phyloP scores from a whole-genome alignment of 2,888 invertebrate species.

The Eupithecia centaureata region DNA sequence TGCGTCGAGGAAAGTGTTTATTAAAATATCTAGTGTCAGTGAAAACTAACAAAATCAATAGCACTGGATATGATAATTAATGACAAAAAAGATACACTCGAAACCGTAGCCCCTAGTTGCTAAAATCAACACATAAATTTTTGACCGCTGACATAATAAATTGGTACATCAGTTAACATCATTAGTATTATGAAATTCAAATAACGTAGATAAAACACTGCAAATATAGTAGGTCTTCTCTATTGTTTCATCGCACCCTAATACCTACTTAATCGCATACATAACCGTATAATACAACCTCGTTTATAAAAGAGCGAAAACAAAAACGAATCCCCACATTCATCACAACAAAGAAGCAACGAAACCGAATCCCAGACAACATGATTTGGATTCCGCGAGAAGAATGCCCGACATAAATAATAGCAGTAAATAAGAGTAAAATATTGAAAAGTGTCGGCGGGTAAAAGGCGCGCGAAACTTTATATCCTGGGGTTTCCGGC shows the following conservation, averaged over 20 bases:
- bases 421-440: constrained; percentile 82
- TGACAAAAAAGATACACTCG: background rate
- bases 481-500: constrained; percentile 81
- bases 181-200: background rate
- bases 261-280: no score
- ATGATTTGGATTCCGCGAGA: constrained; percentile 65
- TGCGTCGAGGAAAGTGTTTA: no score
- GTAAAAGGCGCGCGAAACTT: constrained; percentile 79
- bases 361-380: constrained; percentile 58
- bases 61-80: background rate
- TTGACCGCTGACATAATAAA: background rate
- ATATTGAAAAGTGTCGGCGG: constrained; percentile 83
- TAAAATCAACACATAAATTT: background rate
- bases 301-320: background rate
- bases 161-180: no score
- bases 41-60: background rate
- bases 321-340: background rate
- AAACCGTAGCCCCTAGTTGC: background rate
- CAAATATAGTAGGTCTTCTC: background rate
- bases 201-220: background rate
- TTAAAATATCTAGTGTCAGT: no score
- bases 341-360: constrained; percentile 39
- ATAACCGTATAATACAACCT: background rate
- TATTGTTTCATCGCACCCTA: background rate
- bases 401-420: constrained; percentile 81